A percentile compares a stretch with the other conserved stretches of the same genome.
phyloP scores from a whole-genome alignment of 2,888 invertebrate genomes.

The Drosophila ustulata region DNA sequence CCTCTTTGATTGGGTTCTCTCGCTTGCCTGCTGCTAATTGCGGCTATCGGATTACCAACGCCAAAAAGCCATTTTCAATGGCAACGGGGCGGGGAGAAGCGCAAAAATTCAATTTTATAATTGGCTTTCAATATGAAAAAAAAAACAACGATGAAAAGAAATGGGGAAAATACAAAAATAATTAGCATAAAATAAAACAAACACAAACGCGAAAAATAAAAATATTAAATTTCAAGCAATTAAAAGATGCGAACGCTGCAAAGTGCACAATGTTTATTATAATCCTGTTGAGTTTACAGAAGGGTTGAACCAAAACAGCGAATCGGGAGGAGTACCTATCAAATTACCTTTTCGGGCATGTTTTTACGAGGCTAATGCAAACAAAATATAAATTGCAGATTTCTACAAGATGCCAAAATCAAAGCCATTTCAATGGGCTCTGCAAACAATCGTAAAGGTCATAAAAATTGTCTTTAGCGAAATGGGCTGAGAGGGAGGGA shows the following conservation, averaged over 20 bases:
- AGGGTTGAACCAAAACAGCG: conserved; percentile 45
- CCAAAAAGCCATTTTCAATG: conserved; percentile 67
- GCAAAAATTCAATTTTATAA: conserved; percentile 76
- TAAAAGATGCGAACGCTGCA: conserved; percentile 64
- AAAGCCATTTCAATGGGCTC: conserved; percentile 73
- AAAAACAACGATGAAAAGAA: conserved; percentile 7
- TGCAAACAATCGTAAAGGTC: conserved; percentile 81
- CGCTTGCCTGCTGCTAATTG: conserved; percentile 61
- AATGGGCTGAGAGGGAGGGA: conserved; percentile 42
- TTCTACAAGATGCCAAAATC: conserved; percentile 69
- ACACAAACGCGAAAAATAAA: conserved; percentile 41
- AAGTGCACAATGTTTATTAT: conserved; percentile 60
- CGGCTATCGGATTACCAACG: conserved; percentile 72
- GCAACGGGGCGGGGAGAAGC: conserved; percentile 41
- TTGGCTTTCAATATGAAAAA: conserved; percentile 65
- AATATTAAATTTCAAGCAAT: conserved; percentile 81
- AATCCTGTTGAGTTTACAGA: conserved; percentile 25
- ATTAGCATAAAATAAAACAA: conserved; percentile 73
- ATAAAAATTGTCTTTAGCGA: conserved; percentile 79
- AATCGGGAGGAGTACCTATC: conserved; percentile 31
- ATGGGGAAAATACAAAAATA: conserved; percentile 51
- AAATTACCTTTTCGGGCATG: conserved; percentile 52
- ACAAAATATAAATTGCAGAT: conserved; percentile 74
- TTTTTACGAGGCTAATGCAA: conserved; percentile 67
- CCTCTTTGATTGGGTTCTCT: conserved; percentile 19